Evolutionary conservation across 2,797 vertebrate genomes (phyloP), one percentile per base, ranked within the genome.

Genomic region (Sternotherus odoratus): DNA sequence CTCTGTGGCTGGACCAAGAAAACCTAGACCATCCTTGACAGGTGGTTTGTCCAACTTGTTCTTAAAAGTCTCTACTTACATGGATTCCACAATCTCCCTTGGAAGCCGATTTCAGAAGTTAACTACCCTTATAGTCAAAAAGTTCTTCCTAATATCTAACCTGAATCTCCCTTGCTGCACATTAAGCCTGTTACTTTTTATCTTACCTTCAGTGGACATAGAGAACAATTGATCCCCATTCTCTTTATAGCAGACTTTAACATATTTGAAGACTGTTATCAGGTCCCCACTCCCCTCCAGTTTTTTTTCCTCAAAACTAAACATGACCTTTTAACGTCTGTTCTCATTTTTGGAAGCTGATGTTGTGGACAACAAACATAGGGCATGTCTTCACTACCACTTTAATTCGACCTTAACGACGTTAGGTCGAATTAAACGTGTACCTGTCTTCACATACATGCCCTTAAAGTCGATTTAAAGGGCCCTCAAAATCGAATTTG

Each of bases 301-400:
- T 17, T 21, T 33, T 24, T 36, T 6, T n/a, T 4, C 5, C 66
- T 69, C 66, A 69, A 69, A 39, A 39, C 21, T 69, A 69, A 69
- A 12, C 66, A 69, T 69, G 66, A n/a, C 21, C 10, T 5, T 88
- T 69, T 74, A 0, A 0, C 15, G 50, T 33, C 48, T 82, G 26
- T 77, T 57, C 69, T 81, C 48, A 78, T 81, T 78, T 1, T 0
- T 43, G 51, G 90, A n/a, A 89, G 91, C 80, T 7, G 60, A 2
- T 6, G 36, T 12, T 13, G 48, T 12, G 92, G 48, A 57, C 24
- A 78, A 85, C 86, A 75, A 39, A 77, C 24, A 53, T 56, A n/a
- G n/a, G n/a, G n/a, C n/a, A n/a, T n/a, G n/a, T n/a, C n/a, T n/a
- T n/a, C n/a, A n/a, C n/a, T n/a, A n/a, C n/a, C n/a, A n/a, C n/a